Percentiles rank a stretch among this genome's conserved stretches.
phyloP scores from a whole-genome alignment of 2,888 invertebrate genomes.

The Macaria notata region DNA sequence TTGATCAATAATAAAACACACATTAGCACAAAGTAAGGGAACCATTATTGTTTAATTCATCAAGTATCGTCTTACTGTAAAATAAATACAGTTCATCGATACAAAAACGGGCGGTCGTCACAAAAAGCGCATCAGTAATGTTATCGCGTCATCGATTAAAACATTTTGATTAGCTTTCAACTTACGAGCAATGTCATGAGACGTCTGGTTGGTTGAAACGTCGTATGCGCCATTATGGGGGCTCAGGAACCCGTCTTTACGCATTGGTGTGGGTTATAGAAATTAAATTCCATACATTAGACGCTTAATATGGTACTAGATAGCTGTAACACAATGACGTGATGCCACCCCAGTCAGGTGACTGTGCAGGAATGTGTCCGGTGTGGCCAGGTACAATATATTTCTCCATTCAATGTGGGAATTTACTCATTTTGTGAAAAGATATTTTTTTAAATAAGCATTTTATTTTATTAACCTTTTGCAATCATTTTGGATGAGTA shows the following conservation, averaged over 20 bases:
- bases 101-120: slow-evolving; percentile 35
- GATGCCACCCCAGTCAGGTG: slow-evolving; percentile 80
- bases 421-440: too few species aligned
- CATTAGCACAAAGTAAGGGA: slow-evolving; percentile 2
- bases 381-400: slow-evolving; percentile 5
- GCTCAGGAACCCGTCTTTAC: slow-evolving; percentile 62
- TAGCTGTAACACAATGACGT: slow-evolving; percentile 73
- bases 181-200: slow-evolving; percentile 78
- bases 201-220: slow-evolving; percentile 63
- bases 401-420: background rate
- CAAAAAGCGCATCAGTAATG: slow-evolving; percentile 60
- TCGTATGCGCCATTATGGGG: slow-evolving; percentile 66
- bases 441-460: too few species aligned
- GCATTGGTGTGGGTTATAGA: slow-evolving; percentile 60
- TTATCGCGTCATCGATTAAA: slow-evolving; percentile 81
- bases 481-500: too few species aligned
- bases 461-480: too few species aligned
- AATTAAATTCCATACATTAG: slow-evolving; percentile 79
- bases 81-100: slow-evolving; percentile 40
- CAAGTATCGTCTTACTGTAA: slow-evolving; percentile 33
- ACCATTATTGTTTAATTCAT: slow-evolving; percentile 35
- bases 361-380: slow-evolving; percentile 70
- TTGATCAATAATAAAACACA: too few species aligned
- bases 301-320: slow-evolving; percentile 76
- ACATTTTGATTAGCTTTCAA: slow-evolving; percentile 82